These are phyloP conservation scores for Orthonevra nobilis DNA, from an alignment of 2,888 invertebrate species.

Conservation along the genomic window DNA sequence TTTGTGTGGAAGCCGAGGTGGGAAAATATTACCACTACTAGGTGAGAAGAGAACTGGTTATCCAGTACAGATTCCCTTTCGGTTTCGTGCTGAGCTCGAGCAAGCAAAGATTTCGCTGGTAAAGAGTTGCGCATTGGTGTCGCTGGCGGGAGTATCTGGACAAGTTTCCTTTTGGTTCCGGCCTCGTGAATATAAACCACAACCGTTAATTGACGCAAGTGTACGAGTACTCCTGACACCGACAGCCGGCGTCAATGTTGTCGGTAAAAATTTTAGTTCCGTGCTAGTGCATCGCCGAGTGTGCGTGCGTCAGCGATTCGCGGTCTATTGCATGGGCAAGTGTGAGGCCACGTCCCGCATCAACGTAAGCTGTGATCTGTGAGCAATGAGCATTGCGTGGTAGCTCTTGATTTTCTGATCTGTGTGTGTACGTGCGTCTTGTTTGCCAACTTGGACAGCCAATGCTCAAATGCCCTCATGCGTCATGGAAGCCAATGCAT, in stretches of 20 bases:
- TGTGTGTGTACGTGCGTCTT: slow-evolving; percentile 59
- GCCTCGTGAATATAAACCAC: slow-evolving; percentile 26
- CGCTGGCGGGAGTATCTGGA: slow-evolving; percentile 4
- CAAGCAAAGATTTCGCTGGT: slow-evolving; percentile 22
- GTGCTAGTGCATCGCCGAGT: slow-evolving; percentile 22
- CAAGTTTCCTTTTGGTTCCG: neutral
- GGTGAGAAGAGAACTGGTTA: slow-evolving; percentile 62
- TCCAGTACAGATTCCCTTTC: slow-evolving; percentile 8
- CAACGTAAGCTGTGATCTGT: slow-evolving; percentile 19
- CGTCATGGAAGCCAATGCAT: slow-evolving; percentile 24
- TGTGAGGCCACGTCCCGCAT: slow-evolving; percentile 34
- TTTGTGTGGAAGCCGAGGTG: slow-evolving; percentile 42
- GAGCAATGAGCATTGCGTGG: slow-evolving; percentile 40
- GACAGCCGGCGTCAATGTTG: neutral
- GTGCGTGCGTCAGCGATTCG: slow-evolving; percentile 21
- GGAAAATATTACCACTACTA: slow-evolving; percentile 5
- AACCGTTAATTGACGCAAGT: slow-evolving; percentile 58
- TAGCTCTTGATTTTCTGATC: slow-evolving; percentile 37
- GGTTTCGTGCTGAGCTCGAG: neutral
- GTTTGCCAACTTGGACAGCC: slow-evolving; percentile 54
- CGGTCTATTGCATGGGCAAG: slow-evolving; percentile 41
- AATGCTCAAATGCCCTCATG: slow-evolving; percentile 56
- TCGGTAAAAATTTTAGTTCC: slow-evolving; percentile 28
- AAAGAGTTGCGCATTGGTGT: slow-evolving; percentile 43
- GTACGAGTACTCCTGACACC: slow-evolving; percentile 3